phyloP scores from a whole-genome alignment of 2,797 vertebrate species.

The Halcyon chelicuti region DNA sequence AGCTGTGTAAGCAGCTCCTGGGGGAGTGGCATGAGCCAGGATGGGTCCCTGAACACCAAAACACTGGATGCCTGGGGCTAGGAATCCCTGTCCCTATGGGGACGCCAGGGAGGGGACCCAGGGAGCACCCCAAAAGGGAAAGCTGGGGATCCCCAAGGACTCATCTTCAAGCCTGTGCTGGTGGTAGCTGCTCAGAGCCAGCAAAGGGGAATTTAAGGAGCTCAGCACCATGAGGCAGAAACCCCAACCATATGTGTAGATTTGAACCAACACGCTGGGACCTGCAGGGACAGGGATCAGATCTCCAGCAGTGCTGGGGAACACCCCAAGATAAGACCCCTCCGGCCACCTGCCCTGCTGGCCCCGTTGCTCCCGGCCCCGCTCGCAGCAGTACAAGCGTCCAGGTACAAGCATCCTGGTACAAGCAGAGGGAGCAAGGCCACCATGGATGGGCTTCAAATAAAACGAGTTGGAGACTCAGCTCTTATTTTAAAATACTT shows the following conservation, averaged over 20 bases:
- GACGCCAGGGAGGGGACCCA: background rate
- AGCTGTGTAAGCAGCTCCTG: background rate
- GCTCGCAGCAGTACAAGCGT: background rate
- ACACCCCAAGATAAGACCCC: background rate
- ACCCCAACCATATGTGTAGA: fast-evolving
- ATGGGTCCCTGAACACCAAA: background rate
- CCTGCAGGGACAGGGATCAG: background rate
- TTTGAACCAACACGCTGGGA: background rate
- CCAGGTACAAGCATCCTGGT: background rate
- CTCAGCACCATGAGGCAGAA: background rate
- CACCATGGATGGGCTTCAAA: background rate
- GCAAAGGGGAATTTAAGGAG: background rate
- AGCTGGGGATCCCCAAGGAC: background rate
- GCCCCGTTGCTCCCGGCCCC: fast-evolving
- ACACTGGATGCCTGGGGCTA: too few species aligned
- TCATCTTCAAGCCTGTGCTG: background rate
- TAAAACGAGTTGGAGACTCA: fast-evolving
- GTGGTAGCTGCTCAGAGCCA: background rate
- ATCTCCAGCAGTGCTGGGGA: background rate
- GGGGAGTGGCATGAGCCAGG: background rate
- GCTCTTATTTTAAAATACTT: background rate
- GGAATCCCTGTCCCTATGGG: background rate
- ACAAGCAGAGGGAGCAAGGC: background rate
- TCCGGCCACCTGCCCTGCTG: fast-evolving
- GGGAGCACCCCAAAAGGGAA: background rate